A percentile compares a stretch with the other conserved stretches of the same genome.
Evolutionary conservation across 2,797 vertebrate genomes (phyloP).

Genomic region (Sebastes iracundus): DNA sequence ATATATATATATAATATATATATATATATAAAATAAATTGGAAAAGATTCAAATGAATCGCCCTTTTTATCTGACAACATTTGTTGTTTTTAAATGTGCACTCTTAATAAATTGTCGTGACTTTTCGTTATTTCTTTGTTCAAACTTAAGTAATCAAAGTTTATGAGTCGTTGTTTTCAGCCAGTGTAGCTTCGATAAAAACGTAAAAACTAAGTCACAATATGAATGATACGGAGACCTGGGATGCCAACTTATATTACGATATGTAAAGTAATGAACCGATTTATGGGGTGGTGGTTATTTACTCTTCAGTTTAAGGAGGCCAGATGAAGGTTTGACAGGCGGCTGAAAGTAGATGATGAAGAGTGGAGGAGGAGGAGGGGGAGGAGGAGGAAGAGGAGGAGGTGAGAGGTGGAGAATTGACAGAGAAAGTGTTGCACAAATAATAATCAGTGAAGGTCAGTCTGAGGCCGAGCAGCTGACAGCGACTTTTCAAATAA

Average conservation of each 20-base stretch:
- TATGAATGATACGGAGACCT: not conserved
- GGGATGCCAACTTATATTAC: conserved; percentile 5
- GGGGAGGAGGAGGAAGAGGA: conserved; percentile 13
- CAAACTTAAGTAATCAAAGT: not conserved
- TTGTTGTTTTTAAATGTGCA: not conserved
- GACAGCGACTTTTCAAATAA: conserved; percentile 65
- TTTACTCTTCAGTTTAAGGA: conserved; percentile 32
- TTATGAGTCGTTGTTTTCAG: not conserved
- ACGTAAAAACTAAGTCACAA: not conserved
- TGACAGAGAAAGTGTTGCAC: conserved; percentile 42
- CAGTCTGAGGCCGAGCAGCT: conserved; percentile 46
- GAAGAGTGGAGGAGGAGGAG: conserved; percentile 17
- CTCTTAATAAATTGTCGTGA: not conserved
- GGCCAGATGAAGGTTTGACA: conserved; percentile 36
- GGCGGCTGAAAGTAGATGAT: conserved; percentile 30
- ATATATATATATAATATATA: too few relatives aligned
- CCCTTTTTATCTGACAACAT: not conserved
- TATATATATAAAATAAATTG: too few relatives aligned
- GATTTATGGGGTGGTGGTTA: conserved; percentile 33
- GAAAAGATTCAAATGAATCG: too few relatives aligned
- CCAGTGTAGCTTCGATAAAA: not conserved
- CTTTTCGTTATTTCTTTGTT: not conserved
- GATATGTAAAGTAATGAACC: conserved; percentile 24
- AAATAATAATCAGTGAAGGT: conserved; percentile 67
- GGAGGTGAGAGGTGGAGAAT: conserved; percentile 19